phyloP scores from a whole-genome alignment of 92 coral and sea anemone species.

The Palythoa grandiflora region DNA sequence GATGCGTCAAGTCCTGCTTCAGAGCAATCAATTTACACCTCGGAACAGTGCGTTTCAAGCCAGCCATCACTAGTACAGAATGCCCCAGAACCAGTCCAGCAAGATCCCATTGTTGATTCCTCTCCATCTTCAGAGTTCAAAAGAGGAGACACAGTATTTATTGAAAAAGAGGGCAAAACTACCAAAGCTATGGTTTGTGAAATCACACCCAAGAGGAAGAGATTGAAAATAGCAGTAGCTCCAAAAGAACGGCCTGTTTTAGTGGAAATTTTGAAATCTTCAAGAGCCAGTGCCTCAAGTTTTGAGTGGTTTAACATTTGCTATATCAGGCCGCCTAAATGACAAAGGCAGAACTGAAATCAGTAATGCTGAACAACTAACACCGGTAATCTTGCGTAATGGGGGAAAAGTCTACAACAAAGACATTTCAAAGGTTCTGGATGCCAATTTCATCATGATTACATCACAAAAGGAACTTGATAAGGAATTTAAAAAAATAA shows the following conservation, averaged over 20 bases:
- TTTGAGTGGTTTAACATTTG: conserved; percentile 44
- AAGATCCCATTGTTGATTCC: background rate
- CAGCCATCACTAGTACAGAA: background rate
- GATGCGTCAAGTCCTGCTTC: conserved; percentile 35
- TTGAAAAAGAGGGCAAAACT: background rate
- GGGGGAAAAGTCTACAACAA: conserved; percentile 46
- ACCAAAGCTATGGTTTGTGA: conserved; percentile 5
- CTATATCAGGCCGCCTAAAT: conserved; percentile 42
- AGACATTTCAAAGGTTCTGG: conserved; percentile 45
- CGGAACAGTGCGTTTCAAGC: conserved; percentile 1
- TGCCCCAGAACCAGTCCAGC: conserved; percentile 5
- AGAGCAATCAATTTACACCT: conserved; percentile 39
- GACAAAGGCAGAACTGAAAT: conserved; percentile 41
- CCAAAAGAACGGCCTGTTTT: conserved; percentile 47
- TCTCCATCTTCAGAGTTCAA: conserved; percentile 23
- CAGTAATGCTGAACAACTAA: conserved; percentile 42
- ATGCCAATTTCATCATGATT: conserved; percentile 45
- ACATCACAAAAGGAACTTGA: conserved; percentile 58
- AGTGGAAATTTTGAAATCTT: conserved; percentile 44
- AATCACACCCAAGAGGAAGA: conserved; percentile 37
- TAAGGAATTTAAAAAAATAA: conserved; percentile 42
- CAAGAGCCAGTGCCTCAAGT: conserved; percentile 46
- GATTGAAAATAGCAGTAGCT: conserved; percentile 46
- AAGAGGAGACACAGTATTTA: conserved; percentile 8
- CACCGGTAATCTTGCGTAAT: conserved; percentile 36